A percentile compares a stretch with the other conserved stretches of the same genome.
Conservation (phyloP, 2,113 vertebrate species). For the Phalacrocorax pelagicus region DNA sequence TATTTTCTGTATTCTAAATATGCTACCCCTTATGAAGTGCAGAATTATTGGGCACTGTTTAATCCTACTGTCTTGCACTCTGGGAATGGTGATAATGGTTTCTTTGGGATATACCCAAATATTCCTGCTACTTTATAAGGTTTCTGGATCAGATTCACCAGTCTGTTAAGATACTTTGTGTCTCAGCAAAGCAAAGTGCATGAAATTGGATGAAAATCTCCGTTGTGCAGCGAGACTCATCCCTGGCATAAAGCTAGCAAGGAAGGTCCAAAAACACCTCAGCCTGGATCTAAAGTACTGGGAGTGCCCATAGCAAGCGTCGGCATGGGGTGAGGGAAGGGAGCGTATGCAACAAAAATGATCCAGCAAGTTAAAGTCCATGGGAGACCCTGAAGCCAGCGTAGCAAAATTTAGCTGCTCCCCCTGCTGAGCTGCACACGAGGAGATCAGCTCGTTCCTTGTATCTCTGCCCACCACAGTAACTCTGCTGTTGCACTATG, state of each 20-base stretch:
- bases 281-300: neutral
- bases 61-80: neutral
- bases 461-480: accelerated
- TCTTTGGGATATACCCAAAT: conserved; percentile 7
- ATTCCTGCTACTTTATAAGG: neutral
- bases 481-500: accelerated
- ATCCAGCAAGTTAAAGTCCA: neutral
- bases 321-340: neutral
- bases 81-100: neutral
- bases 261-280: neutral
- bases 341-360: neutral
- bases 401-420: neutral
- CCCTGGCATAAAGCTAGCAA: neutral
- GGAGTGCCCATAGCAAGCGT: neutral
- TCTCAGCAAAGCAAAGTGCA: neutral
- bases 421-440: neutral
- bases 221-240: neutral
- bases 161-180: conserved; percentile 7
- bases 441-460: neutral
- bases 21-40: neutral
- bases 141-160: neutral
- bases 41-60: neutral
- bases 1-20: neutral
- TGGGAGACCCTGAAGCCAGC: neutral
- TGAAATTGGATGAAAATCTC: neutral